Evolutionary conservation across 2,113 vertebrate genomes (phyloP).

Genomic region (Coryphaenoides rupestris): DNA sequence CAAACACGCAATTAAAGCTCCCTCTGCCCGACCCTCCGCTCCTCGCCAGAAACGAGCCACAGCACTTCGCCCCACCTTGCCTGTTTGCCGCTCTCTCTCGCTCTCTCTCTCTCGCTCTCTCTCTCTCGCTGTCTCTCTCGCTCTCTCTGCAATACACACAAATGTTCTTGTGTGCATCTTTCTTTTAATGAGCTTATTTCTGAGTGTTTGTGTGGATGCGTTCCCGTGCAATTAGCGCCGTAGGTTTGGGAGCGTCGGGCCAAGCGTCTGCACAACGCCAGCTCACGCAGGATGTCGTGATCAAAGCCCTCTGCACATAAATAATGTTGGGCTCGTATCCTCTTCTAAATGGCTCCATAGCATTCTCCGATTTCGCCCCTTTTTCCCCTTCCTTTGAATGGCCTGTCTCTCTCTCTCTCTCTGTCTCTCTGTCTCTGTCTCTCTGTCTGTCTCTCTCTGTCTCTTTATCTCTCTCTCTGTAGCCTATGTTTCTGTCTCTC

Average conservation of each 20-base stretch:
- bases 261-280: conserved; percentile 20
- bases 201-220: conserved; percentile 25
- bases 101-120: too few relatives aligned
- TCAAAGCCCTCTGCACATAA: conserved; percentile 25
- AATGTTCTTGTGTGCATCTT: conserved; percentile 24
- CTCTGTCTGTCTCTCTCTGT: too few relatives aligned
- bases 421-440: too few relatives aligned
- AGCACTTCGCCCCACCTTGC: too few relatives aligned
- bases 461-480: background rate
- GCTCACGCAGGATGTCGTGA: conserved; percentile 33
- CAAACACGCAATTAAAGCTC: conserved; percentile 74
- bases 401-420: too few relatives aligned
- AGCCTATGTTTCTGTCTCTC: background rate
- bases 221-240: conserved; percentile 32
- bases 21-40: conserved; percentile 40
- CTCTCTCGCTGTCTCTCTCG: background rate
- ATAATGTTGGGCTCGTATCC: conserved; percentile 33
- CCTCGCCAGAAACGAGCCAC: conserved; percentile 53
- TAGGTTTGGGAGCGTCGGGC: conserved; percentile 17
- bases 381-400: conserved; percentile 6
- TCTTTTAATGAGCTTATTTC: conserved; percentile 50
- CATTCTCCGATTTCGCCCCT: conserved; percentile 4
- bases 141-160: too few relatives aligned
- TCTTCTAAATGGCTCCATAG: conserved; percentile 44
- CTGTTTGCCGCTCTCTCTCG: too few relatives aligned